Evolutionary conservation across 2,797 vertebrate species (phyloP).

Genomic region (Diplodus sargus): DNA sequence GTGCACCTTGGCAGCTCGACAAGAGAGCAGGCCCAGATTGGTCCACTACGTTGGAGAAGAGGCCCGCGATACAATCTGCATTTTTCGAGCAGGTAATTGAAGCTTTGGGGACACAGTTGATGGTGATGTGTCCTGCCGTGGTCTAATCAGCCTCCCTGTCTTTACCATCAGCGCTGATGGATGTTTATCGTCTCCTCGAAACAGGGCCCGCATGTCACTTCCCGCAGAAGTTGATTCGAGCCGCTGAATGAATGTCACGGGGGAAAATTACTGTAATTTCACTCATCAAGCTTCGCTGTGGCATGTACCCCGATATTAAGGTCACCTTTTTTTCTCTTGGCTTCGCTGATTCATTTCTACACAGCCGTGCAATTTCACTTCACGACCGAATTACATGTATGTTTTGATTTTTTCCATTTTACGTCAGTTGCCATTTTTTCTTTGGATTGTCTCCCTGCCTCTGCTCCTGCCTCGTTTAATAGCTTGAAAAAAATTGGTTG

Average conservation of each 20-base stretch:
- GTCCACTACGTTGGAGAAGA: conserved; percentile 27
- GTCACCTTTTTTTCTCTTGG: conserved; percentile 33
- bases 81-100: conserved; percentile 64
- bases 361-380: conserved; percentile 35
- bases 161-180: conserved; percentile 52
- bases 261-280: conserved; percentile 69
- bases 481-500: background rate
- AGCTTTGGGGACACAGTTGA: conserved; percentile 44
- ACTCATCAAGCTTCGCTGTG: conserved; percentile 46
- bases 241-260: conserved; percentile 53
- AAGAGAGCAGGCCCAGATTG: conserved; percentile 43
- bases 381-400: conserved; percentile 12
- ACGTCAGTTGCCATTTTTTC: background rate
- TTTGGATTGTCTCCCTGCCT: background rate
- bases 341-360: conserved; percentile 16
- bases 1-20: conserved; percentile 60
- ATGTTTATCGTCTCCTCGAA: conserved; percentile 47
- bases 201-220: conserved; percentile 43
- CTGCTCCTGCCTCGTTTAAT: background rate
- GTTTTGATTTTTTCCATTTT: background rate
- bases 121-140: conserved; percentile 38
- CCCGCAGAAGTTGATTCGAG: conserved; percentile 41
- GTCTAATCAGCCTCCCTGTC: conserved; percentile 62
- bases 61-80: conserved; percentile 53
- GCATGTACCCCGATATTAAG: conserved; percentile 42